Evolutionary conservation across 2,797 vertebrate genomes (phyloP).

Genomic region (Benthosema pterotum): DNA sequence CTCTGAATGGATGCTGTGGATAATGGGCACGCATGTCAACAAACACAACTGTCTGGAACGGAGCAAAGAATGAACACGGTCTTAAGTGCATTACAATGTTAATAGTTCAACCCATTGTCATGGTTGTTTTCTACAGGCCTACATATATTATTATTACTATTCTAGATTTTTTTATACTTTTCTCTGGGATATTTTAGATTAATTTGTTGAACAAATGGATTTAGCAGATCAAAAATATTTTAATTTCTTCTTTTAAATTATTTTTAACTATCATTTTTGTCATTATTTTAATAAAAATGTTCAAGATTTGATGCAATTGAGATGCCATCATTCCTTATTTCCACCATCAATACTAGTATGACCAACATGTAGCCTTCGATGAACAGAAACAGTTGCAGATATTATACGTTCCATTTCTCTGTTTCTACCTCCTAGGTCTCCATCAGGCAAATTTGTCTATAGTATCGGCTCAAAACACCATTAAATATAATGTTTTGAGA

Average conservation of each 20-base stretch:
- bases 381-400: too few species aligned
- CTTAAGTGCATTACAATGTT: too few species aligned
- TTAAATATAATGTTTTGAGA: too few species aligned
- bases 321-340: constrained; percentile 1
- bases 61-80: constrained; percentile 17
- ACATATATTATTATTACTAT: constrained; percentile 27
- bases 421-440: too few species aligned
- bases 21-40: constrained; percentile 28
- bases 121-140: constrained; percentile 1
- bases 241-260: constrained; percentile 20
- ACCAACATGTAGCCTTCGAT: too few species aligned
- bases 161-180: constrained; percentile 17
- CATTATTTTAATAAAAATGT: constrained; percentile 25
- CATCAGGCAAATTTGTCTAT: too few species aligned
- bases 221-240: background rate
- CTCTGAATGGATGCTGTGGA: constrained; percentile 65
- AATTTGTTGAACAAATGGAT: constrained; percentile 19
- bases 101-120: background rate
- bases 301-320: constrained; percentile 6
- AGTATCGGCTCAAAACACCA: too few species aligned
- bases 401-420: too few species aligned
- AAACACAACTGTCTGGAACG: too few species aligned
- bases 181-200: constrained; percentile 17
- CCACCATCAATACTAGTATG: too few species aligned
- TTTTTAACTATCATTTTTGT: constrained; percentile 38